Evolutionary conservation across 30 jellyfish, hydroid and myxozoan species (phyloP).

Genomic region (Hydractinia echinata): DNA sequence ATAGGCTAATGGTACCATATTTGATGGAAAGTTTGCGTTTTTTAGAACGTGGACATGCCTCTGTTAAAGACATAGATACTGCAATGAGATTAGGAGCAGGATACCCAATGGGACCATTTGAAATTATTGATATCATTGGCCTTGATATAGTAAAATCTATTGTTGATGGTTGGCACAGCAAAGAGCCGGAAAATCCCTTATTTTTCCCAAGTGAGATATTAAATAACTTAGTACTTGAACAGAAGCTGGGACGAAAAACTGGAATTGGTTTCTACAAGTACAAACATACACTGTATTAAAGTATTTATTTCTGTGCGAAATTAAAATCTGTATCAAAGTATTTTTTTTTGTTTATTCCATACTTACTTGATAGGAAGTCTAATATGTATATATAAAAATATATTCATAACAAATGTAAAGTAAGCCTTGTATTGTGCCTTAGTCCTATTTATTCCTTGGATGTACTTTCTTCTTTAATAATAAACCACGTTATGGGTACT

Average conservation of each 20-base stretch:
- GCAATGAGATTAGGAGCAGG: slow-evolving; percentile 97
- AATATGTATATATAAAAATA: too few species aligned
- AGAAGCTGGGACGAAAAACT: slow-evolving; percentile 72
- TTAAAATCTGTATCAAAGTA: too few species aligned
- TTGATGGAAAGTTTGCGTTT: slow-evolving; percentile 74
- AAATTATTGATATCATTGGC: slow-evolving; percentile 72
- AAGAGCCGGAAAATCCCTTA: slow-evolving; percentile 46
- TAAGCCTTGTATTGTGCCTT: too few species aligned
- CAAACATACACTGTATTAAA: slow-evolving; percentile 26
- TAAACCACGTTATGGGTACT: too few species aligned
- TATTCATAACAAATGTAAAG: too few species aligned
- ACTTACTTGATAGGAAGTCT: too few species aligned
- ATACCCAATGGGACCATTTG: slow-evolving; percentile 80
- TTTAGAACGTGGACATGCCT: slow-evolving; percentile 74
- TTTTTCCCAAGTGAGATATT: slow-evolving; percentile 61
- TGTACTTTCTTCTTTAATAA: too few species aligned
- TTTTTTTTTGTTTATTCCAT: too few species aligned
- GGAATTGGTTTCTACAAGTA: slow-evolving; percentile 78
- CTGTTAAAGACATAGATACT: slow-evolving; percentile 64
- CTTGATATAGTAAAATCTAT: slow-evolving; percentile 59
- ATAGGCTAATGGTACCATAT: slow-evolving; percentile 75
- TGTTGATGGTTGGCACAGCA: slow-evolving; percentile 65
- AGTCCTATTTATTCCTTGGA: too few species aligned
- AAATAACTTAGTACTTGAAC: slow-evolving; percentile 48
- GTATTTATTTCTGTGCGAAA: too few species aligned